A percentile compares a stretch with the other conserved stretches of the same genome.
phyloP scores from a whole-genome alignment of 2,888 invertebrate genomes.

The Campoletis raptor region DNA sequence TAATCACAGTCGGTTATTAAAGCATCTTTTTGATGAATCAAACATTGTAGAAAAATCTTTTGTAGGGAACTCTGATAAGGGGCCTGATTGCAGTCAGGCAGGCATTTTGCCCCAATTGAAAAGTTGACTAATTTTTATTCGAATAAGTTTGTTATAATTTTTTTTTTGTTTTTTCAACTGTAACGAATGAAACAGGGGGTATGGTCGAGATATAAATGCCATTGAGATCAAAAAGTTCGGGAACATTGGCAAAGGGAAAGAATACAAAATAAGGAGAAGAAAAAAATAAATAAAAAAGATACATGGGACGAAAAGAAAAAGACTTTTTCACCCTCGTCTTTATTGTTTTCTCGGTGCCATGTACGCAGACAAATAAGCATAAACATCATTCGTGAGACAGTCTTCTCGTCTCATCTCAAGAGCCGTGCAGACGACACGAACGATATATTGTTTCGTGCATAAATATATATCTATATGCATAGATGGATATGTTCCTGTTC shows the following conservation, averaged over 20 bases:
- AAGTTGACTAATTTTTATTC: background rate
- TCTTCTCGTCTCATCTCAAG: slow-evolving; percentile 42
- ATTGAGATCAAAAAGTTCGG: background rate
- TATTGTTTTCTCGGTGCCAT: slow-evolving; percentile 67
- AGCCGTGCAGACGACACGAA: slow-evolving; percentile 36
- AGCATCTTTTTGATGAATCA: background rate
- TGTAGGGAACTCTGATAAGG: background rate
- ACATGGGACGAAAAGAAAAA: slow-evolving; percentile 17
- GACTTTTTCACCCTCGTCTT: slow-evolving; percentile 54
- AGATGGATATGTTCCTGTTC: slow-evolving; percentile 30
- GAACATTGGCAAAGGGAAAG: slow-evolving; percentile 14
- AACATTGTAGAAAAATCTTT: background rate
- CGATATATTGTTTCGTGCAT: slow-evolving; percentile 63
- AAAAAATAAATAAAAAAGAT: background rate
- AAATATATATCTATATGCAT: slow-evolving; percentile 21
- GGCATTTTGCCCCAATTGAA: background rate
- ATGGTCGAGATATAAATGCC: background rate
- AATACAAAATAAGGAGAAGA: background rate
- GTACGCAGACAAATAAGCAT: slow-evolving; percentile 60
- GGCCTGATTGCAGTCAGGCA: background rate
- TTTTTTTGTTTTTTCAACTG: background rate
- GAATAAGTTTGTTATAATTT: background rate
- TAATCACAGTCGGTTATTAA: background rate
- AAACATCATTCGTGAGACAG: slow-evolving; percentile 55
- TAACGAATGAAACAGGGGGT: background rate